A percentile compares a stretch with the other conserved stretches of the same genome.
These are phyloP conservation scores for Eilema sororculum DNA, from an alignment of 2,888 invertebrate species.

Conservation along the genomic window DNA sequence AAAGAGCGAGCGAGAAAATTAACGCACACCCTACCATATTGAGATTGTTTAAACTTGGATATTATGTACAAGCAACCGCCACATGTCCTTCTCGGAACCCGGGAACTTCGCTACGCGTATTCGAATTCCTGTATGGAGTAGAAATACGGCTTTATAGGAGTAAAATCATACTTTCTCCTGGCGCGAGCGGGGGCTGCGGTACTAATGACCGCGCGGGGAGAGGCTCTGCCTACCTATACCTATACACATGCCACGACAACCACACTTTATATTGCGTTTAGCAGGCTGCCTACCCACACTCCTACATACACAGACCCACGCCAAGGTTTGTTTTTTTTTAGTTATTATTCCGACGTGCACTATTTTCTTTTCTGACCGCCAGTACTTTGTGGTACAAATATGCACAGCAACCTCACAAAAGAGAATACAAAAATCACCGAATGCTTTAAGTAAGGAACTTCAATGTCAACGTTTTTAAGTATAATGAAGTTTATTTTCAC, in stretches of 20 bases:
- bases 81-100: conserved; percentile 83
- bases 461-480: conserved; percentile 35
- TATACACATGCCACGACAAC: conserved; percentile 79
- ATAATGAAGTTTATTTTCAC: conserved; percentile 30
- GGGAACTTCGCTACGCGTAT: conserved; percentile 81
- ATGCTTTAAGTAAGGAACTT: conserved; percentile 35
- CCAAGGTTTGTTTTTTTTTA: conserved; percentile 79
- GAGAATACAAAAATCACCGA: conserved; percentile 41
- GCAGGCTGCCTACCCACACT: conserved; percentile 83
- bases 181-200: conserved; percentile 76
- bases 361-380: conserved; percentile 79
- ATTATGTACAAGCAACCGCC: conserved; percentile 82
- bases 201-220: conserved; percentile 87
- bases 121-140: conserved; percentile 87
- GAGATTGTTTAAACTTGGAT: conserved; percentile 83
- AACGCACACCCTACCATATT: conserved; percentile 72
- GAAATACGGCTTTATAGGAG: conserved; percentile 87
- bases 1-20: conserved; percentile 64
- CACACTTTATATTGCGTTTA: conserved; percentile 87
- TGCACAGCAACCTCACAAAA: conserved; percentile 52
- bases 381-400: conserved; percentile 58
- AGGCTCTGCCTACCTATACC: conserved; percentile 75
- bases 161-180: conserved; percentile 87
- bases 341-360: conserved; percentile 81
- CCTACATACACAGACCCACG: conserved; percentile 71